These are phyloP conservation scores for Drosophila pallidifrons DNA, from an alignment of 1,140 invertebrate species.

Conservation along the genomic window DNA sequence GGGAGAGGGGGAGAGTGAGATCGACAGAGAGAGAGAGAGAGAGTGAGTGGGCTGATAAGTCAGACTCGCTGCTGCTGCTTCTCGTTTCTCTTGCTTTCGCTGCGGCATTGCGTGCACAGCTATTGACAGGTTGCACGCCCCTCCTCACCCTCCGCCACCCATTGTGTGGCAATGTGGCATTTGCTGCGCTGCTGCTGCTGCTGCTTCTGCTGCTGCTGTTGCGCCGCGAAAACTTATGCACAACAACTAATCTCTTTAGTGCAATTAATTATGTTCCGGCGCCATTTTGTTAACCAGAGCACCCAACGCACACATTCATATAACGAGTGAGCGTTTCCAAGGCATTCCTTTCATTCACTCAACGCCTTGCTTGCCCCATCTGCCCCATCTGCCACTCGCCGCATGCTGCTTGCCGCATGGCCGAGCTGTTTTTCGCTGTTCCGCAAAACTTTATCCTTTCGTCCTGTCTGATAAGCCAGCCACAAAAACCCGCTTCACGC, in stretches of 20 bases:
- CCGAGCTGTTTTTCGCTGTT: conserved; percentile 26
- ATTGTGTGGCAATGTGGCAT: neutral
- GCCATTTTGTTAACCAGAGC: conserved; percentile 56
- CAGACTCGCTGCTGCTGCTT: conserved; percentile 3
- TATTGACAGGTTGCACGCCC: conserved; percentile 23
- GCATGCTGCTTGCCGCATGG: neutral
- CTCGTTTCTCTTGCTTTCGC: neutral
- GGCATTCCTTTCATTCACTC: conserved; percentile 23
- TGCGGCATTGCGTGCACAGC: conserved; percentile 41
- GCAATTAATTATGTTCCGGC: conserved; percentile 64
- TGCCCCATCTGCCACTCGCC: neutral
- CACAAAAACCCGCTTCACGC: conserved; percentile 48
- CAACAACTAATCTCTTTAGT: conserved; percentile 64
- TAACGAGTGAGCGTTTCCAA: conserved; percentile 2
- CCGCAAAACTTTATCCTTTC: conserved; percentile 53
- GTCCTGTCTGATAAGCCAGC: conserved; percentile 41
- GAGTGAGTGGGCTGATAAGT: conserved; percentile 13
- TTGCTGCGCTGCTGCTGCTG: conserved; percentile 14
- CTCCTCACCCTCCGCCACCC: too few species aligned
- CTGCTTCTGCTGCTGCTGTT: conserved; percentile 1
- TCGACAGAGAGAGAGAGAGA: neutral
- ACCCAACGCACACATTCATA: neutral
- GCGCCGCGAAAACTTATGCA: conserved; percentile 46
- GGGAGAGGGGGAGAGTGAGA: too few species aligned
- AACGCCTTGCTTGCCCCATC: neutral